Percentiles rank a stretch among this genome's conserved stretches.
phyloP scores from a whole-genome alignment of 2,113 vertebrate genomes.

The Crotalus tigris region DNA sequence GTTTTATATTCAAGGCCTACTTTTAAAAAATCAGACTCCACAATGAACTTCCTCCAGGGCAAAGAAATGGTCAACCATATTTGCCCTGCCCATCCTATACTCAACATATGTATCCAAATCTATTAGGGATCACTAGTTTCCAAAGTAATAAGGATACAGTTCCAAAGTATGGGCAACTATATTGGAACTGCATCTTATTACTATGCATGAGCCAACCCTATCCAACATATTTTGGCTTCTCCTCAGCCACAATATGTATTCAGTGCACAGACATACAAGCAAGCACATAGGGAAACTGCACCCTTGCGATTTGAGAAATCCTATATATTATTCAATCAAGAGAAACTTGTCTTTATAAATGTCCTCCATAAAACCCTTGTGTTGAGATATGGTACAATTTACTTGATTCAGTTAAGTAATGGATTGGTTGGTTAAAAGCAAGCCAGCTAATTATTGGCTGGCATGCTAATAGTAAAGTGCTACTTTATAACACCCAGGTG shows the following conservation, averaged over 20 bases:
- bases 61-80: not conserved
- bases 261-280: too few relatives aligned
- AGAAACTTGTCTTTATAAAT: constrained; percentile 13
- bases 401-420: constrained; percentile 17
- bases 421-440: constrained; percentile 27
- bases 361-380: not conserved
- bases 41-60: not conserved
- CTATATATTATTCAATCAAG: not conserved
- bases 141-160: not conserved
- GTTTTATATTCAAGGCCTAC: not conserved
- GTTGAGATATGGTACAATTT: constrained; percentile 15
- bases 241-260: not conserved
- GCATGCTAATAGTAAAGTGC: constrained; percentile 9
- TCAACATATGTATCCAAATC: not conserved
- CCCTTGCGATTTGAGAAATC: not conserved
- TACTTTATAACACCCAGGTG: constrained; percentile 22
- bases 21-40: not conserved
- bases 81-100: not conserved
- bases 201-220: not conserved
- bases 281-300: not conserved
- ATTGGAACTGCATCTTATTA: not conserved
- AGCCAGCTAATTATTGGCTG: constrained; percentile 25
- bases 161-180: not conserved
- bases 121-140: not conserved
- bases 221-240: not conserved